Evolutionary conservation across 2,113 vertebrate genomes (phyloP), one percentile per base, ranked within the genome.

Genomic region (Menura novaehollandiae): DNA sequence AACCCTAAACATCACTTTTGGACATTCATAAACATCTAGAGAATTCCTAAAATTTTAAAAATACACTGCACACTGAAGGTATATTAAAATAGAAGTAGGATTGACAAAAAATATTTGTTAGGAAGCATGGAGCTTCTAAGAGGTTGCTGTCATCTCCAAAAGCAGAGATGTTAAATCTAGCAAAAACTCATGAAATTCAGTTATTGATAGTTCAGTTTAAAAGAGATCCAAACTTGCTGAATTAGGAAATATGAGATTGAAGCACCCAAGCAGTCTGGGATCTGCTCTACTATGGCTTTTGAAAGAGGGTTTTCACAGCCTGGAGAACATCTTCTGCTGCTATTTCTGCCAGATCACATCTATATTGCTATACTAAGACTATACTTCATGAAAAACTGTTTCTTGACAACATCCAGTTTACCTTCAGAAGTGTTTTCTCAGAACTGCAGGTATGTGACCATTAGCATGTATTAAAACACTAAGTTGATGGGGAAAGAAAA

Each of bases 231-330:
- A 55, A 41, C 15, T 33, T 77, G 8, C 8, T 39, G 46, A 76
- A 43, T 91, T 63, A 85, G 10, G 63, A 87, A 47, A 63, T 21
- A 37, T 3, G n/a, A 67, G 15, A 56, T 5, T 0, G 1, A 90
- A 88, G 20, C 13, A 53, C 8, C 4, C 26, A 22, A 91, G 49
- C 0, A 0, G 1, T 16, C 72, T 60, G 35, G 16, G 13, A 6
- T 59, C n/a, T 88, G 19, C 15, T 53, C 33, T 47, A 15, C 11
- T 1, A 1, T 28, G 26, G 28, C 30, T 89, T 78, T 55, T 4
- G 6, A 11, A 55, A 13, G 14, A 56, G 27, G 14, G 15, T 52
- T 67, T 90, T n/a, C 4, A 4, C 15, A 53, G 53, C 30, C 74
- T 64, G 35, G 17, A 73, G 53, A 76, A 68, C 11, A 17, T 53